Conservation (phyloP, 2,113 vertebrate genomes). For the Aspiorhynchus laticeps region DNA sequence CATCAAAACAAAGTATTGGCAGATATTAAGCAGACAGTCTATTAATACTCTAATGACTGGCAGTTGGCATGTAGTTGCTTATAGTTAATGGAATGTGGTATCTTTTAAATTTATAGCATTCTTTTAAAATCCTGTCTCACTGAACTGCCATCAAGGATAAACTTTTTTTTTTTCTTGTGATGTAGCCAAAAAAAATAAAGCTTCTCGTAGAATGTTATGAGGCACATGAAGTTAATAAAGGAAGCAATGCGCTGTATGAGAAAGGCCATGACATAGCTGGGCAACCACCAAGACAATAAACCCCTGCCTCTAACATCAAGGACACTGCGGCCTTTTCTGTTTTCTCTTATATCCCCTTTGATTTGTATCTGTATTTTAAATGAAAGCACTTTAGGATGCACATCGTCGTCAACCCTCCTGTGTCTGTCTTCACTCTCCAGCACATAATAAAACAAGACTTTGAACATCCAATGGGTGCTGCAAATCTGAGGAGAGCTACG, state of each 20-base stretch:
- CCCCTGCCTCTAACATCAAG: not conserved
- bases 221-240: not conserved
- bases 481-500: not conserved
- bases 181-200: not conserved
- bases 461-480: not conserved
- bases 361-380: conserved; percentile 25
- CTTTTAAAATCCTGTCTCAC: not conserved
- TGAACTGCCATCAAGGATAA: not conserved
- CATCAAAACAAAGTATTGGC: not conserved
- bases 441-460: conserved; percentile 18
- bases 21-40: not conserved
- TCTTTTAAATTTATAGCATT: not conserved
- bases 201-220: not conserved
- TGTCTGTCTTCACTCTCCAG: not conserved
- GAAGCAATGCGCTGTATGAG: not conserved
- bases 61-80: not conserved
- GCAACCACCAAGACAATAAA: not conserved
- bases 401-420: not conserved
- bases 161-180: not conserved
- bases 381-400: not conserved
- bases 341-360: conserved; percentile 2
- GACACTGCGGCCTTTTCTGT: not conserved
- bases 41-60: not conserved
- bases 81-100: not conserved
- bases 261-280: not conserved